Conservation (phyloP, 1,140 invertebrate species). For the Ctenoplectra terminalis region DNA sequence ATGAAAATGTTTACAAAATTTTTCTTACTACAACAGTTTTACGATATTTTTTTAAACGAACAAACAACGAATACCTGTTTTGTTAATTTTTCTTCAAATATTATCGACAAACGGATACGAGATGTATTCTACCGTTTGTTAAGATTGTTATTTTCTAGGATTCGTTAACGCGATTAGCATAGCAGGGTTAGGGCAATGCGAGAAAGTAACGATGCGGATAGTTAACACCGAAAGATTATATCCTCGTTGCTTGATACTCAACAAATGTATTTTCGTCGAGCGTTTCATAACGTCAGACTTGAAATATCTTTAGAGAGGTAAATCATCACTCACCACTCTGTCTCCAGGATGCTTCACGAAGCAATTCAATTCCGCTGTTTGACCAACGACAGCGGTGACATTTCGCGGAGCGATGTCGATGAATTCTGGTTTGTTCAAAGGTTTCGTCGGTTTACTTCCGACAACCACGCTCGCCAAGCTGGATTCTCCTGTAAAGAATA, state of each 20-base stretch:
- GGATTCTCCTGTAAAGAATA: constrained; percentile 75
- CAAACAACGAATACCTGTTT: not conserved
- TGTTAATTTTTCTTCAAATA: not conserved
- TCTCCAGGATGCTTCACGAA: constrained; percentile 93
- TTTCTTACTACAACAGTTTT: too few relatives aligned
- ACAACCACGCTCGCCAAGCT: constrained; percentile 76
- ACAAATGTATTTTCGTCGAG: not conserved
- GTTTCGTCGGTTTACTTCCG: constrained; percentile 72
- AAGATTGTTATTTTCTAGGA: constrained; percentile 35
- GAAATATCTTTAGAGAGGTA: not conserved
- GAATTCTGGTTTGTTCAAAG: constrained; percentile 89
- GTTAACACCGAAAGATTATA: not conserved
- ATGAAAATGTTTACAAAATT: not conserved
- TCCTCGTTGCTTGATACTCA: not conserved
- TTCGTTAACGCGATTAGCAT: constrained; percentile 51
- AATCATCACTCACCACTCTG: constrained; percentile 89
- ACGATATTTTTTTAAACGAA: too few relatives aligned
- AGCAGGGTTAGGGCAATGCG: not conserved
- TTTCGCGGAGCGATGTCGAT: constrained; percentile 92
- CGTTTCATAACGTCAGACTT: not conserved
- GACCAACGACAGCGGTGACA: constrained; percentile 92
- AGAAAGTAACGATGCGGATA: not conserved
- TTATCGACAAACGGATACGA: not conserved
- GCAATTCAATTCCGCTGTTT: constrained; percentile 91
- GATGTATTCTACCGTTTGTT: constrained; percentile 8